Evolutionary conservation across 1,140 invertebrate species (phyloP).

Genomic region (Lepidurus couesii): DNA sequence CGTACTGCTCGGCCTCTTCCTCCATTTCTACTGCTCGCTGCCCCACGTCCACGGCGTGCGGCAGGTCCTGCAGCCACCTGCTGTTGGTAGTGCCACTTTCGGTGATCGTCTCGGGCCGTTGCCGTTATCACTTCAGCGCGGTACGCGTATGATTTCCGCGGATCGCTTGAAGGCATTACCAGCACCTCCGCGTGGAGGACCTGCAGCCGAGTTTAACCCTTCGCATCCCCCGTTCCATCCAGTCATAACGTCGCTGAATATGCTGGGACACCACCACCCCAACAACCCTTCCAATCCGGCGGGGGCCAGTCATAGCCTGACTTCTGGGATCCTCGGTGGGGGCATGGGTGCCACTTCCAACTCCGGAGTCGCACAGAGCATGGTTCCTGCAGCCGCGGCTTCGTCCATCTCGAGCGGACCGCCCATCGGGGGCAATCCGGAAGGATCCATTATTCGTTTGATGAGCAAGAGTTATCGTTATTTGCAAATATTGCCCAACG

Average conservation of each 20-base stretch:
- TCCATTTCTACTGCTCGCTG: conserved; percentile 9
- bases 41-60: conserved; percentile 17
- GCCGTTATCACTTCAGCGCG: not conserved
- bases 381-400: not conserved
- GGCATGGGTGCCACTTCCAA: conserved; percentile 23
- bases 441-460: conserved; percentile 30
- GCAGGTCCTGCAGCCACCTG: not conserved
- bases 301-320: conserved; percentile 22
- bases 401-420: not conserved
- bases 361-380: not conserved
- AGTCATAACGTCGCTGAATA: conserved; percentile 1
- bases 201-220: conserved; percentile 25
- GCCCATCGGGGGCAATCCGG: conserved; percentile 16
- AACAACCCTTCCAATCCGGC: not conserved
- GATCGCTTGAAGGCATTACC: conserved; percentile 15
- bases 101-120: conserved; percentile 3
- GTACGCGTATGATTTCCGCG: not conserved
- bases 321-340: conserved; percentile 23
- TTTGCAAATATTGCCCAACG: conserved; percentile 35
- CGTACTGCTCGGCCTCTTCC: conserved; percentile 17
- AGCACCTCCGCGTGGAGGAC: not conserved
- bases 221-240: conserved; percentile 29
- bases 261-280: conserved; percentile 22
- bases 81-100: conserved; percentile 8
- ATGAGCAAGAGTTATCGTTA: conserved; percentile 31